Evolutionary conservation across 2,113 vertebrate genomes (phyloP).

Genomic region (Malaclemys terrapin): DNA sequence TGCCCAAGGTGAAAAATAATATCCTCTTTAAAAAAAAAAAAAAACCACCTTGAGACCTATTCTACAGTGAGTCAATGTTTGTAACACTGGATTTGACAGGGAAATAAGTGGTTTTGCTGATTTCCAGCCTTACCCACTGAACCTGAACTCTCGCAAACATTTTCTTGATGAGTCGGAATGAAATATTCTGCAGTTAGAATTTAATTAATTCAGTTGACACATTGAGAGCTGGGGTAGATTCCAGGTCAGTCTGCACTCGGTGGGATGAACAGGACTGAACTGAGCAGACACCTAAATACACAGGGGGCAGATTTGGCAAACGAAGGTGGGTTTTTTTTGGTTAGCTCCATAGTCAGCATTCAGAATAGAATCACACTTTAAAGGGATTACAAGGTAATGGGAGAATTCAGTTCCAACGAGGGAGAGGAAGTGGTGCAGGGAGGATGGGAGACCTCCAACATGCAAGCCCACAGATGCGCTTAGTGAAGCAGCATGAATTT

Average conservation of each 20-base stretch:
- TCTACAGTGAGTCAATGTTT: neutral
- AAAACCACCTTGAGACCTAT: neutral
- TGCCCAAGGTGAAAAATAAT: neutral
- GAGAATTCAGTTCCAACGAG: neutral
- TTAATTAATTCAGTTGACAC: neutral
- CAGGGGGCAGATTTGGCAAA: neutral
- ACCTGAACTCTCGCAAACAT: neutral
- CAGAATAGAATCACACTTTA: neutral
- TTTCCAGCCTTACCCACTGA: neutral
- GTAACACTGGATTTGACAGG: neutral
- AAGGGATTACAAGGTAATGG: neutral
- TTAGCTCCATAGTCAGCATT: neutral
- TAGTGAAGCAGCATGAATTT: neutral
- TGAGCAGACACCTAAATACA: neutral
- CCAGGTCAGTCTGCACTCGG: too few species aligned
- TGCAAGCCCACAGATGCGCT: neutral
- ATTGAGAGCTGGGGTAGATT: neutral
- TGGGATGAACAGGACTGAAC: too few species aligned
- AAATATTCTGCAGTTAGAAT: neutral
- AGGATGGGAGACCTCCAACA: neutral
- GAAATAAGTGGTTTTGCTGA: neutral
- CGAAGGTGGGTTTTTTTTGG: neutral
- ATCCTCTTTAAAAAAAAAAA: neutral
- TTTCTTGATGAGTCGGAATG: neutral
- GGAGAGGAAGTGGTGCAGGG: neutral